Base-by-base conservation (phyloP, 2,888 invertebrate genomes). In the Cordilura impudica region DNA sequence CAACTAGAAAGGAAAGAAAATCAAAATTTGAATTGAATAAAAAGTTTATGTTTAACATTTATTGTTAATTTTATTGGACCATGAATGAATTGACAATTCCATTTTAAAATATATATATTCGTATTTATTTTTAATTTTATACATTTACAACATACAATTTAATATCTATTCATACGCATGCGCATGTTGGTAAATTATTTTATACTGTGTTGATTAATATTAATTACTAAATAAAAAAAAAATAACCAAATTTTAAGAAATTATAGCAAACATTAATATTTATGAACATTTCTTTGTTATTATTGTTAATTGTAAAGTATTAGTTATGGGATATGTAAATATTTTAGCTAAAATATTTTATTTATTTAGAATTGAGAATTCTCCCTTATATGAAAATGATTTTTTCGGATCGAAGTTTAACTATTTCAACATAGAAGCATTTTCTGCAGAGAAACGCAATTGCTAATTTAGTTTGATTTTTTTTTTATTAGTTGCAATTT, bases 51-150 rank as follows among this genome's bases (percentile, higher is more conserved):
- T 82, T 82, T 58, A 66, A 77, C 70, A 78, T 77, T 87, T 86
- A 88, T 86, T 85, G 84, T 87, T 85, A 85, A 84, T 86, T 86
- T 67, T 71, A 79, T 79, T 87, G 87, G 87, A 87, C 87, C 87
- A 87, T 87, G 84, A 87, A 87, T 87, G 84, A 87, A 87, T 88
- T 88, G 87, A 88, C 88, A 86, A 74, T 74, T 81, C 49, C 61
- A 66, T 81, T 56, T 63, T 18, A 35, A 65, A 73, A 66, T 61
- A 53, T 51, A 16, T 23, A 65, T 6, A 16, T 61, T n/a, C 47
- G n/a, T 14, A 39, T 19, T 7, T 43, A 45, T 61, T 23, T 51
- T 21, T 16, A 21, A 18, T 31, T 35, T 45, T 45, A 26, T n/a
- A 61, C 29, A 47, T 18, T 61, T 43, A n/a, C 26, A 47, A 47